A percentile compares a stretch with the other conserved stretches of the same genome.
Conservation (phyloP, 2,888 invertebrate species). For the Lapara coniferarum region DNA sequence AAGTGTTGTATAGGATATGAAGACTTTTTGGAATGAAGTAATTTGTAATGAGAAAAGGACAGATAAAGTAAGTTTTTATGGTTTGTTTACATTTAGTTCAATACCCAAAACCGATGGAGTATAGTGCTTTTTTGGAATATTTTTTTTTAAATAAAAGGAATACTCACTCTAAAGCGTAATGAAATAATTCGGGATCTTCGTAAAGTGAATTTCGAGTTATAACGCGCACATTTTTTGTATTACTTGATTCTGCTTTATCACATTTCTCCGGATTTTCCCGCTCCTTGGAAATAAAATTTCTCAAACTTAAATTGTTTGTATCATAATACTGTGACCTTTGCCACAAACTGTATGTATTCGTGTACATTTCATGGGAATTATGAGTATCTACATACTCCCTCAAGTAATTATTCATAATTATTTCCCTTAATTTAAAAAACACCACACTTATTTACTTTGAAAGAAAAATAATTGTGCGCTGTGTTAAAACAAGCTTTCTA, state of each 20-base stretch:
- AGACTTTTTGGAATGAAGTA: too few relatives aligned
- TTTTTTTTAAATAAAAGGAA: background rate
- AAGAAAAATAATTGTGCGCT: background rate
- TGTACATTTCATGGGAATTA: slow-evolving; percentile 40
- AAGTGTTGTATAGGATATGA: too few relatives aligned
- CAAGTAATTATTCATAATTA: slow-evolving; percentile 31
- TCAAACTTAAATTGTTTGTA: slow-evolving; percentile 48
- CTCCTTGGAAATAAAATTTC: slow-evolving; percentile 38
- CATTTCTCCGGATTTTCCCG: slow-evolving; percentile 32
- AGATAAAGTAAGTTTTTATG: too few relatives aligned
- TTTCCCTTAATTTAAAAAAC: background rate
- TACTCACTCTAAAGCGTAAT: slow-evolving; percentile 26
- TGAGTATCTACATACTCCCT: slow-evolving; percentile 31
- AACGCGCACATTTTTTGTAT: slow-evolving; percentile 20
- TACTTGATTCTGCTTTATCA: background rate
- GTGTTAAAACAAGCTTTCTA: background rate
- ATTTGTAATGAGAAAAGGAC: too few relatives aligned
- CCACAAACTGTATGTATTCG: slow-evolving; percentile 50
- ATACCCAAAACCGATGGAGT: too few relatives aligned
- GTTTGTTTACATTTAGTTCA: too few relatives aligned
- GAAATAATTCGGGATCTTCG: slow-evolving; percentile 20
- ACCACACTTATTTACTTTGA: background rate
- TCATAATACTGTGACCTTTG: slow-evolving; percentile 50
- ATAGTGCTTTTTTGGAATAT: too few relatives aligned
- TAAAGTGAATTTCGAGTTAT: slow-evolving; percentile 19